phyloP scores from a whole-genome alignment of 1,140 invertebrate species.

The Diabrotica undecimpunctata region DNA sequence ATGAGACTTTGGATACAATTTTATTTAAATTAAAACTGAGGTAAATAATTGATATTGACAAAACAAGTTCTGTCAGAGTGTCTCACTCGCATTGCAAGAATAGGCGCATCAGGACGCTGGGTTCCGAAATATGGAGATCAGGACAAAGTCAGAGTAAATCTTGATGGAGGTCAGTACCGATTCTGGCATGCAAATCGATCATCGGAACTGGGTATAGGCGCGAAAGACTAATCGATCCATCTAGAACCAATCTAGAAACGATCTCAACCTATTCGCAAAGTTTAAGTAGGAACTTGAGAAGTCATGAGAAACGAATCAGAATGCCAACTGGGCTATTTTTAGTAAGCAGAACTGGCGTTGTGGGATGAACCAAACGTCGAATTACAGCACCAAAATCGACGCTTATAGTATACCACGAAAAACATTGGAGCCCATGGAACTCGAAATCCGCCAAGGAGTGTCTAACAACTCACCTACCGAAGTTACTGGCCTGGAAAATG shows the following conservation, averaged over 20 bases:
- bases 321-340: conserved; percentile 84
- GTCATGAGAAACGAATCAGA: conserved; percentile 53
- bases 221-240: too few relatives aligned
- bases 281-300: conserved; percentile 72
- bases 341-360: conserved; percentile 89
- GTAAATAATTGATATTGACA: too few relatives aligned
- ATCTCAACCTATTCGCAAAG: conserved; percentile 85
- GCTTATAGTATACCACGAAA: conserved; percentile 76
- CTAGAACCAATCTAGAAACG: conserved; percentile 51
- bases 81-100: too few relatives aligned
- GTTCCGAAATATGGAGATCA: too few relatives aligned
- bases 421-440: conserved; percentile 80
- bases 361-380: conserved; percentile 75
- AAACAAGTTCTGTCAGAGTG: too few relatives aligned
- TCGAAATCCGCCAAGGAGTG: conserved; percentile 65
- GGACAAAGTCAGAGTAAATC: too few relatives aligned
- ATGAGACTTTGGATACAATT: too few relatives aligned
- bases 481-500: conserved; percentile 89
- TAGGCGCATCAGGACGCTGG: too few relatives aligned
- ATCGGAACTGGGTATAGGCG: too few relatives aligned
- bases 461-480: conserved; percentile 88
- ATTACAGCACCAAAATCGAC: conserved; percentile 64
- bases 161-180: too few relatives aligned
- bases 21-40: too few relatives aligned
- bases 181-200: too few relatives aligned